Base-by-base conservation (phyloP, 2,888 invertebrate species). In the Limnephilus marmoratus region DNA sequence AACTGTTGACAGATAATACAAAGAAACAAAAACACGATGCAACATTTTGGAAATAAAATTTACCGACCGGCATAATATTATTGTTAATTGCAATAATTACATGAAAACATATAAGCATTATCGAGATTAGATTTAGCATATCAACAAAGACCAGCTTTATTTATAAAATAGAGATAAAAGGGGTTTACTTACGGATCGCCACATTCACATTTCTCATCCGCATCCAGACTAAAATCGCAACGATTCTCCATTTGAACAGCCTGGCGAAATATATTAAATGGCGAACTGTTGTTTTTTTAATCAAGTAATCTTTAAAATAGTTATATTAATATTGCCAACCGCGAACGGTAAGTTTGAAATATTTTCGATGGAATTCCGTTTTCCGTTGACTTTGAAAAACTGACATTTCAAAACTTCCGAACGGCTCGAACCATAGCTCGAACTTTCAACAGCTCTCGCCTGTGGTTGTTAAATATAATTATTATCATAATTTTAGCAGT, bases 181-280 rank as follows among this genome's bases (percentile, higher is more conserved):
- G 34, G 18, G 15, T 83, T 37, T 83, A 83, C 83, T 83, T n/a
- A 83, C 83, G 18, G 24, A 37, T 83, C 83, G 37, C 24, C 68
- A 68, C 83, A 83, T 41, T 83, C 68, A 68, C 83, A 83, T 41
- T 83, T 83, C 37, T 83, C 83, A 15, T 37, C 24, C 37, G 37
- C 37, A 41, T 83, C 83, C 1, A 83, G 83, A 83, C 83, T 83
- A 24, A 5, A 37, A 41, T 83, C 34, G 34, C 83, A 18, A 15
- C 37, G 24, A 83, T 41, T 83, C 83, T 83, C 83, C 83, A 83
- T 83, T 83, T 37, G 11, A 83, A 37, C n/a, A 68, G 24, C 68
- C 24, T 24, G 24, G 24, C 24, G 24, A 68, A 68, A 68, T 68
- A 68, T 68, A 68, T 68, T 68, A 15, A 68, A 68, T 24, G 24